Evolutionary conservation across 2,888 invertebrate genomes (phyloP).

Genomic region (Patella pellucida): DNA sequence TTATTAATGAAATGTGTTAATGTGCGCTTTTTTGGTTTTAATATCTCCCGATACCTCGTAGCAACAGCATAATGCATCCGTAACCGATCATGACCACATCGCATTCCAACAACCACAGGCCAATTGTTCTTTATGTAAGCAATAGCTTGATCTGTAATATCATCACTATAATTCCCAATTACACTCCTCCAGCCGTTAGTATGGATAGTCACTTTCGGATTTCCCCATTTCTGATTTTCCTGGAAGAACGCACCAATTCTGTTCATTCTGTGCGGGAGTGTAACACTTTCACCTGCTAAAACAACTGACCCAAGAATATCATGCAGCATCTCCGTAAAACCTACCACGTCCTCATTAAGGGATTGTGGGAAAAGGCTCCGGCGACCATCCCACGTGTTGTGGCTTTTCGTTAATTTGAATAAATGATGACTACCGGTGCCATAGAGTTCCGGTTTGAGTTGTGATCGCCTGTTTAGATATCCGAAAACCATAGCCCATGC

Average conservation of each 20-base stretch:
- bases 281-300: conserved; percentile 20
- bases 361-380: conserved; percentile 22
- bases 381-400: conserved; percentile 22
- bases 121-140: conserved; percentile 22
- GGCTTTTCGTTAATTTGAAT: conserved; percentile 18
- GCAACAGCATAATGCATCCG: conserved; percentile 32
- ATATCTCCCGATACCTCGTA: conserved; percentile 24
- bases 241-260: conserved; percentile 23
- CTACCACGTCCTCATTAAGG: conserved; percentile 5
- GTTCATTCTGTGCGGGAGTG: conserved; percentile 21
- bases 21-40: conserved; percentile 6
- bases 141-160: conserved; percentile 14
- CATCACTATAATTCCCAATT: conserved; percentile 14
- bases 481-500: conserved; percentile 32
- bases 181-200: conserved; percentile 14
- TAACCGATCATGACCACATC: conserved; percentile 18
- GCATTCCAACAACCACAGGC: conserved; percentile 28
- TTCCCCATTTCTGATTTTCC: conserved; percentile 13
- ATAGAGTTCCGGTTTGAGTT: conserved; percentile 5
- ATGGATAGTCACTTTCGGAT: not conserved
- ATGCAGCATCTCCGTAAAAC: conserved; percentile 15
- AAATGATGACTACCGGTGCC: conserved; percentile 22
- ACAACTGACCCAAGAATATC: conserved; percentile 22
- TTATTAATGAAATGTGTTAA: conserved; percentile 14
- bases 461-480: conserved; percentile 29